Percentiles rank a stretch among this genome's conserved stretches.
Conservation (phyloP, 2,113 vertebrate genomes). For the Ia io region DNA sequence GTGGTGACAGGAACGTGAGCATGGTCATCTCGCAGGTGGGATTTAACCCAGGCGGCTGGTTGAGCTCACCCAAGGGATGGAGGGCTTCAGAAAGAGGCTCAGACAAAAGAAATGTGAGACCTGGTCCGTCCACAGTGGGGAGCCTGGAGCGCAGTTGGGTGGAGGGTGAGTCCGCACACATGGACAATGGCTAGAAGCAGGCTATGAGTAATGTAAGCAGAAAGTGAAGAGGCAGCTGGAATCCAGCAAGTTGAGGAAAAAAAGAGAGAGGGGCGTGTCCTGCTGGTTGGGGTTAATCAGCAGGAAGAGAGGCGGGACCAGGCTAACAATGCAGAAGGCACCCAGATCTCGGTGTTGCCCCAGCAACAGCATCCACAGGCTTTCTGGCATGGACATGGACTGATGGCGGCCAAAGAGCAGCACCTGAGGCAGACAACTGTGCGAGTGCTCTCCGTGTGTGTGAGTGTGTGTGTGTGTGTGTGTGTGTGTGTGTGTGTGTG, state of each 20-base stretch:
- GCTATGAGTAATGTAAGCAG: neutral
- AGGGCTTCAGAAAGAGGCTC: neutral
- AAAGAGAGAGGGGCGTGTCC: neutral
- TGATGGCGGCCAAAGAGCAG: neutral
- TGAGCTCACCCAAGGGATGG: neutral
- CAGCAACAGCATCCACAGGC: neutral
- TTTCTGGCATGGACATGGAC: neutral
- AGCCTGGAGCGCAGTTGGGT: too few relatives aligned
- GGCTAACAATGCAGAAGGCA: neutral
- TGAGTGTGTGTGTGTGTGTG: neutral
- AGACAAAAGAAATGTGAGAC: neutral
- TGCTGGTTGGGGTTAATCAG: neutral
- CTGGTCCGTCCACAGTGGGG: neutral
- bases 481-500: too few relatives aligned
- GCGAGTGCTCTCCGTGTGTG: neutral
- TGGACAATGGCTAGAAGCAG: neutral
- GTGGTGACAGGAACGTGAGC: neutral
- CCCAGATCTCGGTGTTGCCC: neutral
- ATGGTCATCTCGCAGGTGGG: neutral
- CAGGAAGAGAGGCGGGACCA: neutral
- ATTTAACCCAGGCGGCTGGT: too few relatives aligned
- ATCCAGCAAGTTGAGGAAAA: neutral
- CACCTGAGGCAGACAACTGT: neutral
- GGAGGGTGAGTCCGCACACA: neutral
- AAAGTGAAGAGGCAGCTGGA: neutral